Conservation (phyloP, 2,113 vertebrate species). For the Caretta caretta region DNA sequence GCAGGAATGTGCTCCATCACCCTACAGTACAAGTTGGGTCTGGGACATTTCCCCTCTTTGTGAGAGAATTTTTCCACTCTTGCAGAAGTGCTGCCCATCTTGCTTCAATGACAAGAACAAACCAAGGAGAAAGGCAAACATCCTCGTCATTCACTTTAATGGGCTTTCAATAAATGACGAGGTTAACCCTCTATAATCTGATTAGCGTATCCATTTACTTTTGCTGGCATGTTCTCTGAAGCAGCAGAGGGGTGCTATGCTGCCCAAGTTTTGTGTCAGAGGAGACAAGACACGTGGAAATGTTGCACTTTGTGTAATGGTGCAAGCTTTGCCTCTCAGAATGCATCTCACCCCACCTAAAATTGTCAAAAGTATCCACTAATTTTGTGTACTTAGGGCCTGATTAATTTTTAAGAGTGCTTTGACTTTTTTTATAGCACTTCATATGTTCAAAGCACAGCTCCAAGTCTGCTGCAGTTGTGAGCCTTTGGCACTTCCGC, state of each 20-base stretch:
- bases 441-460: too few species aligned
- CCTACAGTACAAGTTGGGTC: fast-evolving
- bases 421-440: too few species aligned
- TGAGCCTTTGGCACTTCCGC: too few species aligned
- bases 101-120: background rate
- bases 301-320: background rate
- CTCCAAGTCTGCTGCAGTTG: too few species aligned
- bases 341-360: background rate
- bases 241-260: background rate
- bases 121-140: background rate
- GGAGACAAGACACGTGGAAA: background rate
- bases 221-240: background rate
- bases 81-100: background rate
- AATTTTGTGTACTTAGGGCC: too few species aligned
- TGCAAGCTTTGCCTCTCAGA: background rate
- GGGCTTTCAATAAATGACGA: background rate
- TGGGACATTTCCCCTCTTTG: background rate
- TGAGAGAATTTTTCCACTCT: background rate
- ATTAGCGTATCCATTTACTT: background rate
- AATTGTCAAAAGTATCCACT: too few species aligned
- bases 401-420: too few species aligned
- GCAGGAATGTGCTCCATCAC: background rate
- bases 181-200: background rate
- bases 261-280: background rate
- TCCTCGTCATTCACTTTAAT: background rate